Conservation (phyloP, 2,113 vertebrate species). For the Salvelinus alpinus region DNA sequence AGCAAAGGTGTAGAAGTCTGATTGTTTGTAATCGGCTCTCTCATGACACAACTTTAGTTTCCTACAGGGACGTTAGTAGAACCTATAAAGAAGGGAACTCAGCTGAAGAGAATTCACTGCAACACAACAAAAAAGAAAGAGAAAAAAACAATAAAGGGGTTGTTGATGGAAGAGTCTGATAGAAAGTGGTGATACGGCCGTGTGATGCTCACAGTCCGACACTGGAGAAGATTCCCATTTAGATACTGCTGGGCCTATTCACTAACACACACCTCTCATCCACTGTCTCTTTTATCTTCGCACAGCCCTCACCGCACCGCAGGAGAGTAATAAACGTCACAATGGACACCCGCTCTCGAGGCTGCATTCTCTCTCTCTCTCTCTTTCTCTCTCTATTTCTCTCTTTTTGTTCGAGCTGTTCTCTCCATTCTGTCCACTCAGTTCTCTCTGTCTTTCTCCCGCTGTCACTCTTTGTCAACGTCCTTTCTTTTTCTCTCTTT, state of each 20-base stretch:
- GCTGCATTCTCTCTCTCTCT: neutral
- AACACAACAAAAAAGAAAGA: neutral
- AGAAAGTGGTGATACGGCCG: slow-evolving; percentile 15
- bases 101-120: neutral
- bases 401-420: neutral
- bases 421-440: neutral
- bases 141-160: slow-evolving; percentile 1
- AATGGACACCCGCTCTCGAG: slow-evolving; percentile 42
- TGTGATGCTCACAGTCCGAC: slow-evolving; percentile 8
- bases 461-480: neutral
- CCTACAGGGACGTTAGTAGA: neutral
- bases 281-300: neutral
- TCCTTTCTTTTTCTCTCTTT: slow-evolving; percentile 7
- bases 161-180: slow-evolving; percentile 16
- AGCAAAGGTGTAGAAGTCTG: neutral
- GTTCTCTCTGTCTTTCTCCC: neutral
- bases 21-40: neutral
- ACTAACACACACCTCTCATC: slow-evolving; percentile 11
- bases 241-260: slow-evolving; percentile 30
- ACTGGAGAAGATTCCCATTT: slow-evolving; percentile 30
- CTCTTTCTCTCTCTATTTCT: neutral
- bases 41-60: neutral
- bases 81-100: neutral
- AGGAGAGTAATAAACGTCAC: slow-evolving; percentile 39
- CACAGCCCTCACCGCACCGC: slow-evolving; percentile 31